phyloP scores from a whole-genome alignment of 2,888 invertebrate genomes.

The Hemithea aestivaria region DNA sequence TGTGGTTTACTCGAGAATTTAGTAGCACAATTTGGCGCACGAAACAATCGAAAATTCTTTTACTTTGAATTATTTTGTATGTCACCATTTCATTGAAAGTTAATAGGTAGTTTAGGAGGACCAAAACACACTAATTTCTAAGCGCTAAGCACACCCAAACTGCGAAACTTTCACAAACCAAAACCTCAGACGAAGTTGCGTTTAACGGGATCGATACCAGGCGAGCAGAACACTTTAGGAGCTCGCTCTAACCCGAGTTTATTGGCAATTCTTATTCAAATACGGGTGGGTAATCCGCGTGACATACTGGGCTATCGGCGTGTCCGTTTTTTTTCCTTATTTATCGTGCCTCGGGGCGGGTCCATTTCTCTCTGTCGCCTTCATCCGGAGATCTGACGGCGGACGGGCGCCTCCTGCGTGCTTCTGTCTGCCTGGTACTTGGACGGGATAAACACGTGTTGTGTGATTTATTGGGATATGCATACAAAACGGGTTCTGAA shows the following conservation, averaged over 20 bases:
- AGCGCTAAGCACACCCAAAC: constrained; percentile 6
- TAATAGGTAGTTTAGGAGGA: too few relatives aligned
- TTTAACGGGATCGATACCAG: constrained; percentile 55
- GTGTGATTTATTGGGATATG: constrained; percentile 4
- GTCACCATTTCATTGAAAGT: too few relatives aligned
- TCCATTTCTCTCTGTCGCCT: constrained; percentile 74
- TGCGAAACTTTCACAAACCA: constrained; percentile 25
- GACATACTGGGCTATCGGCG: constrained; percentile 68
- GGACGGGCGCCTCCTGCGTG: constrained; percentile 61
- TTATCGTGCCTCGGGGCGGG: constrained; percentile 55
- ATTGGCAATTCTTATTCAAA: constrained; percentile 77
- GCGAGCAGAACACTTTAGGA: constrained; percentile 51
- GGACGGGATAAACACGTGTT: constrained; percentile 31
- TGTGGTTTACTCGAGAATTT: too few relatives aligned
- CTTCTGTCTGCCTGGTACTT: constrained; percentile 50
- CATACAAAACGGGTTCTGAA: not conserved
- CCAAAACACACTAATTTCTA: constrained; percentile 5
- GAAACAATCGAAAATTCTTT: too few relatives aligned
- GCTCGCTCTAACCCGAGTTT: constrained; percentile 55
- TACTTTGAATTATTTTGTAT: too few relatives aligned
- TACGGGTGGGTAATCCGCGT: constrained; percentile 64
- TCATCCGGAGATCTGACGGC: constrained; percentile 71
- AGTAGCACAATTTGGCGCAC: too few relatives aligned
- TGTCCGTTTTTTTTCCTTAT: constrained; percentile 68
- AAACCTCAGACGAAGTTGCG: constrained; percentile 26